Base-by-base conservation (phyloP, 2,797 vertebrate genomes). In the Phalloptychus januarius region DNA sequence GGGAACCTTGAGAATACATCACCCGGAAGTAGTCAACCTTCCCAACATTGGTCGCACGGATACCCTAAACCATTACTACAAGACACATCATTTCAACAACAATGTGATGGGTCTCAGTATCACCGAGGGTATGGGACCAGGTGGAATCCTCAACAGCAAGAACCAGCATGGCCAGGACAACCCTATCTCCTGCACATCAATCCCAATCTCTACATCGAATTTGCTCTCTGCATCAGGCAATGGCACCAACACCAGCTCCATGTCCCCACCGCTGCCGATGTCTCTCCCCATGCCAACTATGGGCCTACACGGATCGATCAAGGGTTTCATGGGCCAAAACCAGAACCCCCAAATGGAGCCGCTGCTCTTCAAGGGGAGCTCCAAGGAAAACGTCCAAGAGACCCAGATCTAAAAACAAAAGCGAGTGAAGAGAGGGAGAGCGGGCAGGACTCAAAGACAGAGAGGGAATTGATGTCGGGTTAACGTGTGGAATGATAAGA, bases 331-430 rank as follows among this genome's bases (percentile, higher is more conserved):
- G 95, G 91, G 95, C 83, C 95, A 96, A 82, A 94, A 93, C 89
- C 95, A 96, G 89, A 96, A 95, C 88, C 94, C 95, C 76, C 95
- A 96, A 93, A 95, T 96, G 87, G 97, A 98, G 94, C 97, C 97
- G 85, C 96, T 98, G 89, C 96, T 98, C 89, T 97, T 98, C 92
- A 98, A 98, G 93, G 97, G 97, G 88, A 96, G 91, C 94, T 98
- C 97, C 23, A 98, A 98, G 96, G 97, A 98, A 95, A 98, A 98
- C 20, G 97, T 98, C 87, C 97, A 98, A 94, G 97, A 98, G 94
- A 98, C 97, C 82, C 97, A 98, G 93, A 98, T 98, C 91, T 98
- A 91, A 95, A 89, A 85, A 84, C 77, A 86, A 87, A 89, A 86
- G 83, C 25, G 80, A 88, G 87, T 84, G 80, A 81, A 87, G 83